Evolutionary conservation across 2,797 vertebrate species (phyloP), one percentile per base, ranked within the genome.

Genomic region (Centroberyx gerrardi): DNA sequence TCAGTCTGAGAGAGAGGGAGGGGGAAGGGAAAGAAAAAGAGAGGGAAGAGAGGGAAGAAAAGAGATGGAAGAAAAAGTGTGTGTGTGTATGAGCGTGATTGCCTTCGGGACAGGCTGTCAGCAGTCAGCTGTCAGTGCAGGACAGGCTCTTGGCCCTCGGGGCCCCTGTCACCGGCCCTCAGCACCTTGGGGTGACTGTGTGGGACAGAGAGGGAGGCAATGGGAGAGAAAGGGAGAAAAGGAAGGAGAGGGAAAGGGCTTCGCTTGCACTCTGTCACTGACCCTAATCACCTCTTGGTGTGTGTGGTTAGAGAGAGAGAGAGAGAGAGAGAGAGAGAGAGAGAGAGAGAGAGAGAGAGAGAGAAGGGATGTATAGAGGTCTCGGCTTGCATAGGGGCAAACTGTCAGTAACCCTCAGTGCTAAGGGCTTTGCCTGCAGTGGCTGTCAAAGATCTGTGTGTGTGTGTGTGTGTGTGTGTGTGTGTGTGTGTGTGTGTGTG

Each of bases 241-340:
- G 65, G 62, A n/a, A 54, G 56, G 63, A 66, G 75, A 46, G 62
- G 73, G 3, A 91, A 91, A 90, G 31, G 81, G 85, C 90, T 68
- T 81, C 13, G 82, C 83, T 90, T 90, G 91, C 90, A 90, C 81
- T 59, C 81, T 93, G 89, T 90, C 90, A 93, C 74, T 75, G 82
- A 86, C 87, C 86, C 83, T 89, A 90, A 90, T 85, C 87, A 88
- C 88, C 84, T 74, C 60, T 72, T 62, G 55, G 17, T 69, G 44
- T 64, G n/a, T n/a, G n/a, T n/a, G n/a, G n/a, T n/a, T n/a, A n/a
- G n/a, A n/a, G n/a, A n/a, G n/a, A n/a, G n/a, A n/a, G n/a, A n/a
- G n/a, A n/a, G n/a, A n/a, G n/a, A n/a, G n/a, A n/a, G n/a, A n/a
- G n/a, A n/a, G n/a, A n/a, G n/a, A n/a, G n/a, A n/a, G n/a, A n/a